These are phyloP conservation scores for Hyles euphorbiae DNA, from an alignment of 1,140 invertebrate genomes.

Conservation along the genomic window DNA sequence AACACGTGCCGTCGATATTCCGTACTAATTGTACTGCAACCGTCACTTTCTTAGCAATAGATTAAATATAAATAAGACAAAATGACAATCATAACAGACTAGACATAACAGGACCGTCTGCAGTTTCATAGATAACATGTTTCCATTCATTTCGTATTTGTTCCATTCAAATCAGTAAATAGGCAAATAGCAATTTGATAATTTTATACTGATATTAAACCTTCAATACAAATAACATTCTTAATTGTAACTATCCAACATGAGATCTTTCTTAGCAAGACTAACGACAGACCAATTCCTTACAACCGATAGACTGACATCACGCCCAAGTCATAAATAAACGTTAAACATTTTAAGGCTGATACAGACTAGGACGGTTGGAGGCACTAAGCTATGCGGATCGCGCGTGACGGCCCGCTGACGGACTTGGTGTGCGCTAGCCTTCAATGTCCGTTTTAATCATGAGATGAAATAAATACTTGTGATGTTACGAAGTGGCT, in stretches of 20 bases:
- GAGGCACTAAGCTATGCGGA: background rate
- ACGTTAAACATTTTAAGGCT: background rate
- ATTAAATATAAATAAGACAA: slow-evolving; percentile 41
- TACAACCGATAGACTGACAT: slow-evolving; percentile 13
- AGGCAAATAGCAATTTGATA: slow-evolving; percentile 2
- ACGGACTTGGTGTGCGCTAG: slow-evolving; percentile 1
- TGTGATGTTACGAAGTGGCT: slow-evolving; percentile 48
- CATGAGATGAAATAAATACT: slow-evolving; percentile 58
- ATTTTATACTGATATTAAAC: slow-evolving; percentile 16
- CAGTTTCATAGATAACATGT: slow-evolving; percentile 30
- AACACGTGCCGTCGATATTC: slow-evolving; percentile 28
- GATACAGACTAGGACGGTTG: slow-evolving; percentile 2
- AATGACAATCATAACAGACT: slow-evolving; percentile 51
- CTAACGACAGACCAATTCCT: slow-evolving; percentile 25
- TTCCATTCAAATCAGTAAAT: slow-evolving; percentile 2
- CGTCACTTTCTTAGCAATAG: slow-evolving; percentile 24
- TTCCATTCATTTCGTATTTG: slow-evolving; percentile 8
- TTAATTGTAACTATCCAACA: slow-evolving; percentile 33
- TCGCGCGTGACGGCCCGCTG: background rate
- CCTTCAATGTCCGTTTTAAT: slow-evolving; percentile 18
- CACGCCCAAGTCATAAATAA: slow-evolving; percentile 21
- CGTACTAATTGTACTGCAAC: slow-evolving; percentile 22
- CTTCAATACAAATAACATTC: slow-evolving; percentile 24
- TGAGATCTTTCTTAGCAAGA: slow-evolving; percentile 40
- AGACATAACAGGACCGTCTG: slow-evolving; percentile 49